These are phyloP conservation scores for Macaria notata DNA, from an alignment of 2,888 invertebrate genomes.

Conservation along the genomic window DNA sequence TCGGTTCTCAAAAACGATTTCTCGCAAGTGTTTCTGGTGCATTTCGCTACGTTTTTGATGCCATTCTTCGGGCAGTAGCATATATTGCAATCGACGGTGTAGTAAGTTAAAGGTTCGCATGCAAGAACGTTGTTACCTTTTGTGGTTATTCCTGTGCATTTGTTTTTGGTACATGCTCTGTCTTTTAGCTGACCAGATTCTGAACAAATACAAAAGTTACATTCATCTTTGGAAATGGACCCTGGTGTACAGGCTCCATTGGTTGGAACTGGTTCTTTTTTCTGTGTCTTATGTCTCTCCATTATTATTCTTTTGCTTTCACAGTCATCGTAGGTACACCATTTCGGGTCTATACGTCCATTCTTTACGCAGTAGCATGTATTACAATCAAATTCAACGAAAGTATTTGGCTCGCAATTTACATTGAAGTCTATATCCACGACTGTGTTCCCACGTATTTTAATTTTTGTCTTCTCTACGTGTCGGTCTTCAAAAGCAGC, in stretches of 20 bases:
- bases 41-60: constrained; percentile 65
- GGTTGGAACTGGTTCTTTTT: constrained; percentile 14
- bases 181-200: constrained; percentile 52
- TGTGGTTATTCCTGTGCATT: constrained; percentile 41
- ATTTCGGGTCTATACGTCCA: constrained; percentile 66
- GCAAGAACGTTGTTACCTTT: constrained; percentile 40
- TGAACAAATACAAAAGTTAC: constrained; percentile 74
- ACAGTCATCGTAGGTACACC: constrained; percentile 74
- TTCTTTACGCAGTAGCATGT: constrained; percentile 66
- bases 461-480: constrained; percentile 14
- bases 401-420: constrained; percentile 62
- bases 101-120: constrained; percentile 67
- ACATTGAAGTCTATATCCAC: constrained; percentile 42
- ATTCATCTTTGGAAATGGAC: constrained; percentile 56
- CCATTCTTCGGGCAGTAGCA: constrained; percentile 67
- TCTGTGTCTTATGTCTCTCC: constrained; percentile 41
- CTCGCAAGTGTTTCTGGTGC: constrained; percentile 71
- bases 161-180: constrained; percentile 60
- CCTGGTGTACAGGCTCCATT: constrained; percentile 57
- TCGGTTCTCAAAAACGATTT: constrained; percentile 56
- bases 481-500: constrained; percentile 22
- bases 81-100: constrained; percentile 69
- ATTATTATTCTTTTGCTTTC: constrained; percentile 50
- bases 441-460: not conserved
- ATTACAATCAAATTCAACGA: constrained; percentile 69